Conservation (phyloP, 2,797 vertebrate genomes). For the Erethizon dorsatum region DNA sequence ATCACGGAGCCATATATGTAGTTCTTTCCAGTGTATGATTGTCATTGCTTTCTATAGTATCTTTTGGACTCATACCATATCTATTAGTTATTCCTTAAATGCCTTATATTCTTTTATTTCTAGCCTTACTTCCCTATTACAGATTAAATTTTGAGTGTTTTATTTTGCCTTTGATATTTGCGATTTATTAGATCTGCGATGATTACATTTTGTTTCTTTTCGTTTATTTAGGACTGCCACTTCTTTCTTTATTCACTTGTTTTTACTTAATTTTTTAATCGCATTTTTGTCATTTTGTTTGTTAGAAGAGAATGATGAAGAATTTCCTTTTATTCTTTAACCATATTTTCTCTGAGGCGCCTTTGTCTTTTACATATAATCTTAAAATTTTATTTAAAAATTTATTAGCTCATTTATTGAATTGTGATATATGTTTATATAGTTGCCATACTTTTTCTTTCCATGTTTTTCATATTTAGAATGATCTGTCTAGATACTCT, state of each 20-base stretch:
- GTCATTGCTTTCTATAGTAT: background rate
- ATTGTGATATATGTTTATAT: background rate
- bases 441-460: background rate
- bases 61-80: background rate
- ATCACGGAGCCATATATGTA: background rate
- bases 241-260: background rate
- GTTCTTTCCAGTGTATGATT: background rate
- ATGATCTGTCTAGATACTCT: background rate
- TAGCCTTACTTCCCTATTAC: background rate
- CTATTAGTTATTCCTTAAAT: slow-evolving; percentile 15
- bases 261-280: background rate
- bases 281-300: background rate
- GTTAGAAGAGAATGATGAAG: background rate
- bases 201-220: slow-evolving; percentile 26
- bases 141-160: slow-evolving; percentile 13
- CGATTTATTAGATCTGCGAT: background rate
- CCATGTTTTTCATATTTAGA: background rate
- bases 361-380: background rate
- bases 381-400: background rate
- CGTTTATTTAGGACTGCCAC: background rate
- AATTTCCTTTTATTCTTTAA: slow-evolving; percentile 19
- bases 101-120: slow-evolving; percentile 13
- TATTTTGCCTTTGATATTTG: slow-evolving; percentile 1
- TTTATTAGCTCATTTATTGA: background rate
- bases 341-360: background rate